Evolutionary conservation across 2,888 invertebrate genomes (phyloP), one percentile per base, ranked within the genome.

Genomic region (Automeris io): DNA sequence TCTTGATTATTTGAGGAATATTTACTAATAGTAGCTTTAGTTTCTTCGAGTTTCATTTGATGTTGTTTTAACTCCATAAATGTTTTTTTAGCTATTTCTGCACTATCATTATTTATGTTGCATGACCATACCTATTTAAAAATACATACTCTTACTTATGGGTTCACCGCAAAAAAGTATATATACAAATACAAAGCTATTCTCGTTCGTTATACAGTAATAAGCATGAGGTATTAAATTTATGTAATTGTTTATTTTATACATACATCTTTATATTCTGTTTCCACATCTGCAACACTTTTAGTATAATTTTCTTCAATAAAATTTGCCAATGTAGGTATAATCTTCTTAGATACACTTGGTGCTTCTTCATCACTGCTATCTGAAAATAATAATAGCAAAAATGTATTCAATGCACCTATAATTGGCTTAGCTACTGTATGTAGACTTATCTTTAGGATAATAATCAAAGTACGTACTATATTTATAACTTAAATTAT

Each of bases 51-150:
- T 68, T 87, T 87, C 33, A 77, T 81, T 46, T 89, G 88, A 53
- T 90, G 91, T 44, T 89, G 79, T 58, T 90, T 87, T 8, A 91
- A 72, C 50, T 89, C 87, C 47, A 81, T 57, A 51, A 90, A 90
- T 51, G 88, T 79, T 37, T 80, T 75, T 49, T 74, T 75, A 7
- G 87, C 87, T 52, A 85, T 69, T 49, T 79, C 81, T 46, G 75
- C 80, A 68, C 86, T 80, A 19, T 78, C 51, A 37, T 78, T 69
- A 51, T 61, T 54, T 12, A 63, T 39, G 40, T 77, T 77, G 6
- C 47, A 61, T 11, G 76, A 69, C 71, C 76, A 86, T 1, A 85
- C 78, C 86, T 86, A 19, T 19, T 19, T 39, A 16, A 44, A 35
- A 23, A 38, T 34, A n/a, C n/a, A 35, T 6, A 41, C 7, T 12